These are phyloP conservation scores for Aegotheles bennettii DNA, from an alignment of 2,113 vertebrate species.

Conservation along the genomic window DNA sequence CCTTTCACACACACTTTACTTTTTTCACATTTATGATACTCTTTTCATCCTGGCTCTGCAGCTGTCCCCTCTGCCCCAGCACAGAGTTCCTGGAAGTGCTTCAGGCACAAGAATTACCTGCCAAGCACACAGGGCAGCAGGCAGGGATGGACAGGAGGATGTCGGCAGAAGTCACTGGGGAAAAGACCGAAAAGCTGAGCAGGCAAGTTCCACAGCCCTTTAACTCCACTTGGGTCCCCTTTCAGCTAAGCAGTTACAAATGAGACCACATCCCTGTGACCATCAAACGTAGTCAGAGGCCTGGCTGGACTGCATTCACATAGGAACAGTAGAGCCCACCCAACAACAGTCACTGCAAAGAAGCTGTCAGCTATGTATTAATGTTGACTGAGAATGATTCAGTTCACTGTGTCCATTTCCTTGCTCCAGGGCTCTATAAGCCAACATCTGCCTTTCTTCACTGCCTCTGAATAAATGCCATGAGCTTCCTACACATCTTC, in stretches of 20 bases:
- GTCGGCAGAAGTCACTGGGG: background rate
- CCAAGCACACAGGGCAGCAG: rapidly evolving
- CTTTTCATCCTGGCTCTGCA: background rate
- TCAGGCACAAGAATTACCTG: background rate
- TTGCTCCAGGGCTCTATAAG: background rate
- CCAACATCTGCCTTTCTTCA: background rate
- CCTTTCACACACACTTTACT: background rate
- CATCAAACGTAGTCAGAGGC: background rate
- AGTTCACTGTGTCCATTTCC: background rate
- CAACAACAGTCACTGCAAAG: background rate
- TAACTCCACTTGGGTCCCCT: background rate
- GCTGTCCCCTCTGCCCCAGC: background rate
- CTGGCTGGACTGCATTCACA: rapidly evolving
- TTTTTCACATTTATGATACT: background rate
- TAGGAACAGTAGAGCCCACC: background rate
- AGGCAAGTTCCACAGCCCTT: background rate
- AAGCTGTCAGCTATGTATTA: background rate
- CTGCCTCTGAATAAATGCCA: background rate
- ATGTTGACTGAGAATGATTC: rapidly evolving
- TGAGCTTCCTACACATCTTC: background rate
- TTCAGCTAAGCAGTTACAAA: background rate
- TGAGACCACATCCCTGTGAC: background rate
- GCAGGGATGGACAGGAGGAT: background rate
- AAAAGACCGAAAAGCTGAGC: background rate
- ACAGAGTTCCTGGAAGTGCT: background rate